Base-by-base conservation (phyloP, 2,888 invertebrate species). In the Vandiemenella viatica region DNA sequence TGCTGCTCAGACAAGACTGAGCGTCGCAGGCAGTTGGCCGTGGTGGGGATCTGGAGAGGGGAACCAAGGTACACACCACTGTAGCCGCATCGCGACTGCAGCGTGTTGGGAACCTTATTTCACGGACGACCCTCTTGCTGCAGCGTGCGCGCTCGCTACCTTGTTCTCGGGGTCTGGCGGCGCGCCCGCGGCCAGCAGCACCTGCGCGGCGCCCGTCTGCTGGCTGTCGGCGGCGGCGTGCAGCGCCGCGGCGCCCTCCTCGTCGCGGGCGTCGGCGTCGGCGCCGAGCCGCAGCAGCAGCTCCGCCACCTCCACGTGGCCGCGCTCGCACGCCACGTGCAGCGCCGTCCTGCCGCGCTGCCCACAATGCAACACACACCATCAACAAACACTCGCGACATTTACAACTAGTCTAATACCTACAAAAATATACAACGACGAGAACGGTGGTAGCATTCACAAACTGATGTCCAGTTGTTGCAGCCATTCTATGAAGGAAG, bases 171-270 rank as follows among this genome's bases (percentile, higher is more conserved):
- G 58, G 58, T 80, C 77, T 1, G 77, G 75, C 48, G 75, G 71
- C 43, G 81, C 80, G 10, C 81, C 80, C 20, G 73, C 72, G 18
- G 80, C 79, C 43, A 87, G 67, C 45, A 88, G 67, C 41, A 78
- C 67, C 54, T 76, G 73, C n/a, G 82, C 84, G 16, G 85, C 71
- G 55, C 76, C 78, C 0, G 83, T 77, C 60, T 84, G 80, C 55
- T 83, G 77, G 59, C 81, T 79, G 56, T 82, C 80, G 1, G 83
- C 79, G 0, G 86, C 84, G 45, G 82, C 72, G 61, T 87, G 86
- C 21, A 88, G 71, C 0, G 86, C 80, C 5, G 83, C 80, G 57
- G 74, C 79, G 13, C 83, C 85, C 15, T 78, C 77, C 57, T 74
- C 72, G 61, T 86, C 85, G 52, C 74, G 71, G 22, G 78, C 77